Base-by-base conservation (phyloP, 2,888 invertebrate genomes). In the Lepas anatifera region DNA sequence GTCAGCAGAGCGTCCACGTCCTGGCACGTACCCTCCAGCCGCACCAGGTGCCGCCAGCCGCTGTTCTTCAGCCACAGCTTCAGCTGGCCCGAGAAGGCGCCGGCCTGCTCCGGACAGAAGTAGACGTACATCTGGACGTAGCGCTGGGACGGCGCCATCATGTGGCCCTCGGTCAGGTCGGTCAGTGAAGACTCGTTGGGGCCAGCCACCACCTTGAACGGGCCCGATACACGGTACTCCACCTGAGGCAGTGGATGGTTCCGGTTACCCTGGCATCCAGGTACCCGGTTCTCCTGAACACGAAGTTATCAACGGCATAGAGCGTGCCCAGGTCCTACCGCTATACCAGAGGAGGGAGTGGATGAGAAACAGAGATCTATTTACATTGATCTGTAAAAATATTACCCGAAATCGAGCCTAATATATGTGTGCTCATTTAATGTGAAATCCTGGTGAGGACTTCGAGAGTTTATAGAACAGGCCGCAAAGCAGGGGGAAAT, bases 61-160 rank as follows among this genome's bases (percentile, higher is more conserved):
- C 29, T 27, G 58, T 32, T 58, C 58, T 58, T 58, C 18, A 58
- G 58, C 58, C 58, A 58, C 32, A 58, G 58, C 32, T 58, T 58
- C 18, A 58, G 58, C 58, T 58, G 58, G 58, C 58, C 58, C 0
- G 58, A 58, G 58, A 58, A 58, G 32, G 58, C 58, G 29, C 58
- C 58, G 18, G 32, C 58, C 58, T 58, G 29, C 58, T 58, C 58
- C 32, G 58, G 58, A 22, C 58, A 58, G 32, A 58, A 58, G 58
- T 58, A 58, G 32, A 58, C 58, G 58, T 58, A 58, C 58, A 58
- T 58, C 58, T 58, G 58, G 2, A 58, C 58, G 58, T 58, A 58
- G 58, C 58, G 58, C 58, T 58, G 58, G 32, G 58, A 58, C 0
- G 58, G 58, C 18, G 58, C 58, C 58, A 58, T 58, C 58, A 58